Evolutionary conservation across 2,113 vertebrate genomes (phyloP).

Genomic region (Rhinoptilus africanus): DNA sequence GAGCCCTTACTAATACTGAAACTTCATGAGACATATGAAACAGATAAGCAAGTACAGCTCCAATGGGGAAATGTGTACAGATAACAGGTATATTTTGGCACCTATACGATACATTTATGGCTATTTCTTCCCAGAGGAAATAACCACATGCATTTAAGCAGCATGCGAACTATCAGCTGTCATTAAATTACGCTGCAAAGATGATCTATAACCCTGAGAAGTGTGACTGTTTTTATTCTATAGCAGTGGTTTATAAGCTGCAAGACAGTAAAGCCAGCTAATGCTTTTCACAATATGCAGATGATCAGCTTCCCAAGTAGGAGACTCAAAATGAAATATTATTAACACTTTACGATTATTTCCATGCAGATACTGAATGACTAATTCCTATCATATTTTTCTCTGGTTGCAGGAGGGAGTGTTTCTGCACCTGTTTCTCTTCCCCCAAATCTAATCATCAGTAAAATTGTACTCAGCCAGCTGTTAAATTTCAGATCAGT

Average conservation of each 20-base stretch:
- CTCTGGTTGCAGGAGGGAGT: constrained; percentile 10
- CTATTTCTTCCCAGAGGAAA: background rate
- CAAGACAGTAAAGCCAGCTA: background rate
- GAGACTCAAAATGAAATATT: background rate
- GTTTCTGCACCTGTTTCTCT: constrained; percentile 38
- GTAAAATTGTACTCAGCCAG: background rate
- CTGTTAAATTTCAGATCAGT: constrained; percentile 11
- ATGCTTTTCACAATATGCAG: constrained; percentile 6
- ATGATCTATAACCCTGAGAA: background rate
- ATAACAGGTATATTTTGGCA: background rate
- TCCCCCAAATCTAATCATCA: constrained; percentile 27
- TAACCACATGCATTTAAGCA: background rate
- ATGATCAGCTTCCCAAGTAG: background rate
- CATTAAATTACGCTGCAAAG: background rate
- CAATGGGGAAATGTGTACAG: background rate
- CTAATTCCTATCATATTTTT: constrained; percentile 28
- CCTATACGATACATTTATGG: background rate
- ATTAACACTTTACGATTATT: constrained; percentile 38
- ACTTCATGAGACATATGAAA: background rate
- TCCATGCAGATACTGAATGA: constrained; percentile 7
- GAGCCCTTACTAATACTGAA: background rate
- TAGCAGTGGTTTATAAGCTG: background rate
- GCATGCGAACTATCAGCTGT: background rate
- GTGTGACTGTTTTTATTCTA: background rate
- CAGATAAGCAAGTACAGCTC: background rate